A percentile compares a stretch with the other conserved stretches of the same genome.
Evolutionary conservation across 2,888 invertebrate genomes (phyloP).

Genomic region (Lasioglossum oenotherae): DNA sequence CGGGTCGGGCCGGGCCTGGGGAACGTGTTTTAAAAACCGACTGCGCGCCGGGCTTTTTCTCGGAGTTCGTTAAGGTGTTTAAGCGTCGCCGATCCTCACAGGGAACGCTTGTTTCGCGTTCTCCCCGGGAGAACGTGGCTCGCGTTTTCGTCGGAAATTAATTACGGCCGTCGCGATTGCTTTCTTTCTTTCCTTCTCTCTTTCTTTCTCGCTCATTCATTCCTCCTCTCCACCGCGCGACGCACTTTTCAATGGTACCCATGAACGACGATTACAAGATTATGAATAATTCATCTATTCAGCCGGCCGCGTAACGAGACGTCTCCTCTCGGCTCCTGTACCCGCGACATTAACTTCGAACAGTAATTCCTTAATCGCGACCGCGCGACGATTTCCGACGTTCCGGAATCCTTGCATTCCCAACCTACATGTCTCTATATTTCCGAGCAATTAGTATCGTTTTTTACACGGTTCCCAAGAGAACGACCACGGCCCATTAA

Average conservation of each 20-base stretch:
- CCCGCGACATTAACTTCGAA: neutral
- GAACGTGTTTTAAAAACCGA: slow-evolving; percentile 8
- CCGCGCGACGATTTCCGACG: slow-evolving; percentile 28
- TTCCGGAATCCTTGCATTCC: slow-evolving; percentile 32
- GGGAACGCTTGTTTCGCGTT: slow-evolving; percentile 9
- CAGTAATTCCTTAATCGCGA: slow-evolving; percentile 6
- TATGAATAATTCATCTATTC: slow-evolving; percentile 52
- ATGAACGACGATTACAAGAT: neutral
- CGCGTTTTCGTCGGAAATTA: slow-evolving; percentile 16
- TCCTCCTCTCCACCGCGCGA: neutral
- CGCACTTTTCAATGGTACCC: slow-evolving; percentile 10
- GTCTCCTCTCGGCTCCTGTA: slow-evolving; percentile 24
- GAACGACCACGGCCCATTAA: slow-evolving; percentile 49
- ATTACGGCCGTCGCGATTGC: slow-evolving; percentile 16
- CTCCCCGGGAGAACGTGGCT: neutral
- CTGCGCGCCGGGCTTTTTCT: slow-evolving; percentile 1
- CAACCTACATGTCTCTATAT: slow-evolving; percentile 33
- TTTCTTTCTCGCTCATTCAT: neutral
- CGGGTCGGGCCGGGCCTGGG: too few species aligned
- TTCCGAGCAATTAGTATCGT: slow-evolving; percentile 46
- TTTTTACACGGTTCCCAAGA: slow-evolving; percentile 18
- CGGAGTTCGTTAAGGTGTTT: slow-evolving; percentile 1
- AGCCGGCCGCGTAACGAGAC: slow-evolving; percentile 31
- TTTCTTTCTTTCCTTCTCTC: neutral
- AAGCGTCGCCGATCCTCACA: slow-evolving; percentile 2